Evolutionary conservation across 2,888 invertebrate genomes (phyloP), one percentile per base, ranked within the genome.

Genomic region (Phengaris alcon): DNA sequence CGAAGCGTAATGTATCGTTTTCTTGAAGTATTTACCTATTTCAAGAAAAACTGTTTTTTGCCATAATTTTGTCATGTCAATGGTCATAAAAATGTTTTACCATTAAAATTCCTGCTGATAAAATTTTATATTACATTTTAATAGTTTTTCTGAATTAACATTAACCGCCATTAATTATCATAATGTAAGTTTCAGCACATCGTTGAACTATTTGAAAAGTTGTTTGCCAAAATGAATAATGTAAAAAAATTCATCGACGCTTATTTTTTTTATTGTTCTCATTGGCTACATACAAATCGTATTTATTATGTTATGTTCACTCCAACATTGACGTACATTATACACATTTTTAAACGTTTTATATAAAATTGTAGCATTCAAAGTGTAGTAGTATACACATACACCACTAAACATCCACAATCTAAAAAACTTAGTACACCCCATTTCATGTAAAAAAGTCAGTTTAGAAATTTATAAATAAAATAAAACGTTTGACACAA

Each of bases 301-400:
- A 44, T 64, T 64, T 64, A 44, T 22, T 59, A 8, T 48, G 48
- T 48, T 64, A 12, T 64, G 10, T 44, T 64, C 64, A 64, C 64
- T 35, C 6, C 15, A 57, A 57, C 35, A 44, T 64, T 12, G 64
- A 64, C 52, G 52, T 52, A 85, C 85, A 90, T 90, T 91, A 85
- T 90, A 92, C 90, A 92, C 90, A 90, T 92, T 92, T 91, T 85
- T 92, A 90, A 88, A 84, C 83, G 82, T 82, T 86, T 84, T 90
- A 91, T 91, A 91, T 90, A 77, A 78, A 81, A 81, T 80, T 75
- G 82, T 86, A 86, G 85, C 74, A 77, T 78, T 82, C 83, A 85
- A 87, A 87, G 79, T 80, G 82, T 86, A 77, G 48, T 79, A 76
- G 75, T 86, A 82, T 77, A 75, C 78, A 77, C 75, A 76, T 79